phyloP scores from a whole-genome alignment of 2,797 vertebrate species.

The Micromesistius poutassou region DNA sequence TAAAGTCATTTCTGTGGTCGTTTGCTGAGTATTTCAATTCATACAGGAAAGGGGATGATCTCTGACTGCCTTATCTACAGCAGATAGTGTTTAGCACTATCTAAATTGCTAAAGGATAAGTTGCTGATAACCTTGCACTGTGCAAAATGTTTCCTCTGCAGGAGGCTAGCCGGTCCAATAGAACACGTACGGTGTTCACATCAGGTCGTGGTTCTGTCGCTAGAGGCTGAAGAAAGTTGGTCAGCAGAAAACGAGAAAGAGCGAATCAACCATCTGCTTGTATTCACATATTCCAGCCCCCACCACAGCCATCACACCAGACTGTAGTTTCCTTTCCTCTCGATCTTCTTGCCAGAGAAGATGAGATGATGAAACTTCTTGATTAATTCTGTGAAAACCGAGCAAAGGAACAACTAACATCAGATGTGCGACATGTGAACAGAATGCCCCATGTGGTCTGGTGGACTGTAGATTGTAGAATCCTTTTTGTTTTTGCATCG shows the following conservation, averaged over 20 bases:
- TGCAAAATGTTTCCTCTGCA: slow-evolving; percentile 5
- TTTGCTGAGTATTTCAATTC: slow-evolving; percentile 46
- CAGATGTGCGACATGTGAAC: background rate
- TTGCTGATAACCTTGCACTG: slow-evolving; percentile 23
- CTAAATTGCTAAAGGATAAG: no score
- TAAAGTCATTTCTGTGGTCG: slow-evolving; percentile 12
- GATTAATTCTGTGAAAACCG: background rate
- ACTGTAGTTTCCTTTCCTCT: no score
- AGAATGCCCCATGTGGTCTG: background rate
- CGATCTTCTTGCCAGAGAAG: background rate
- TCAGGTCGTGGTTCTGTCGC: slow-evolving; percentile 25
- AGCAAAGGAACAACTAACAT: background rate
- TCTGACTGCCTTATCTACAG: slow-evolving; percentile 23
- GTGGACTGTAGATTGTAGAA: background rate
- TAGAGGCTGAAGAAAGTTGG: slow-evolving; percentile 41
- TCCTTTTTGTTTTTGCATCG: background rate
- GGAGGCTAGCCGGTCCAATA: no score
- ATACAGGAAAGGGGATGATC: slow-evolving; percentile 46
- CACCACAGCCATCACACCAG: no score
- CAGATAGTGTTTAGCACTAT: background rate
- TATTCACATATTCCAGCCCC: slow-evolving; percentile 44
- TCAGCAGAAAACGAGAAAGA: slow-evolving; percentile 39
- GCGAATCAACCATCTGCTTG: slow-evolving; percentile 70
- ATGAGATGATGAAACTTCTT: background rate
- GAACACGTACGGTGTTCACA: slow-evolving; percentile 7